Percentiles rank a stretch among this genome's conserved stretches.
Conservation (phyloP, 2,888 invertebrate species). For the Melipona bicolor region DNA sequence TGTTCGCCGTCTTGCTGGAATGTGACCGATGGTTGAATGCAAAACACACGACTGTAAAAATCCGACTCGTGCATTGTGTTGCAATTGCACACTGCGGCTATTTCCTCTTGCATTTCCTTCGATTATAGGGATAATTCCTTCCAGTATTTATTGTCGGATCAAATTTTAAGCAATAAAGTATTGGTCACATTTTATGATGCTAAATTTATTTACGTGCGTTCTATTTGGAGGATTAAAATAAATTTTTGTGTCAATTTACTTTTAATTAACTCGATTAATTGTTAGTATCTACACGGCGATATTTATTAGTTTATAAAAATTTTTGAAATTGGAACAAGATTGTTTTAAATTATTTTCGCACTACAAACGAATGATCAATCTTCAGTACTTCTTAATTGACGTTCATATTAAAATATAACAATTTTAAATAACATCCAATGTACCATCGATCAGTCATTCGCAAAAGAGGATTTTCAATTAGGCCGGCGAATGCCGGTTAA, state of each 20-base stretch:
- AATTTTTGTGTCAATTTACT: no score
- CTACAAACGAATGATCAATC: no score
- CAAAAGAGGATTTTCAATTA: constrained; percentile 13
- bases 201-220: no score
- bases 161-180: neutral
- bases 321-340: no score
- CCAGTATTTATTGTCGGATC: neutral
- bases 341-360: no score
- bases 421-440: no score
- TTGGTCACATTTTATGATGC: neutral
- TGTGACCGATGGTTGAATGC: constrained; percentile 21
- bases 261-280: no score
- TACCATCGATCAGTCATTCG: neutral
- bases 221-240: no score
- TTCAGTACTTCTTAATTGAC: no score
- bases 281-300: no score
- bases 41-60: constrained; percentile 4
- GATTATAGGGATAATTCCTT: neutral
- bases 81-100: neutral
- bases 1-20: constrained; percentile 18
- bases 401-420: no score
- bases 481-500: neutral
- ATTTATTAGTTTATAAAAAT: no score
- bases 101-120: neutral
- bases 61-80: constrained; percentile 1